Evolutionary conservation across 2,888 invertebrate genomes (phyloP).

Genomic region (Schrankia costaestrigalis): DNA sequence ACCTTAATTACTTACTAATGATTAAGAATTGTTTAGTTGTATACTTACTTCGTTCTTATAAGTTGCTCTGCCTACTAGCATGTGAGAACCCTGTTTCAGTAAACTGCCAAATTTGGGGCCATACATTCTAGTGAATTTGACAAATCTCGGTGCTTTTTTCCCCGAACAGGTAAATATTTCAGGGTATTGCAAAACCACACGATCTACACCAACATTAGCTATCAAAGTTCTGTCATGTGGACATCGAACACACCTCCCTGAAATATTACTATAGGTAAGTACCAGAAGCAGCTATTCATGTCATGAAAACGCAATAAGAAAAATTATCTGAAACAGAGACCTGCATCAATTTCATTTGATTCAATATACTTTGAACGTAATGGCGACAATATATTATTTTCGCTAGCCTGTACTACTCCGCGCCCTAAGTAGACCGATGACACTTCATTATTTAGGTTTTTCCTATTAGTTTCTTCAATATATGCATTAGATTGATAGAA

Average conservation of each 20-base stretch:
- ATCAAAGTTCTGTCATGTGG: conserved; percentile 67
- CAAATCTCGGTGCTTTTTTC: conserved; percentile 41
- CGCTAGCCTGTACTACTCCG: conserved; percentile 50
- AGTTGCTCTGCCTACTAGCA: conserved; percentile 56
- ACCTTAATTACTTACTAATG: not conserved
- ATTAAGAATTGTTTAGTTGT: conserved; percentile 3
- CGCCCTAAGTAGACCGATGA: conserved; percentile 55
- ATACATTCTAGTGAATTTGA: conserved; percentile 54
- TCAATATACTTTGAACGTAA: conserved; percentile 33
- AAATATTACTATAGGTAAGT: conserved; percentile 6
- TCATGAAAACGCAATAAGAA: no score
- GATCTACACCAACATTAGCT: conserved; percentile 55
- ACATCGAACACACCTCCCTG: conserved; percentile 58
- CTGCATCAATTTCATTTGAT: conserved; percentile 33
- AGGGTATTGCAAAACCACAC: conserved; percentile 55
- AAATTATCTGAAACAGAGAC: conserved; percentile 19
- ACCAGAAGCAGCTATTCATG: no score
- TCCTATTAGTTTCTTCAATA: conserved; percentile 58
- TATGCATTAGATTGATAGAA: conserved; percentile 71
- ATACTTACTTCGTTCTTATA: conserved; percentile 53
- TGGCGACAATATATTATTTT: conserved; percentile 29
- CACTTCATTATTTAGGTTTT: conserved; percentile 56
- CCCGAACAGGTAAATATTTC: conserved; percentile 55
- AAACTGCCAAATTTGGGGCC: conserved; percentile 67
- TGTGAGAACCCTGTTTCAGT: conserved; percentile 60